A percentile compares a stretch with the other conserved stretches of the same genome.
phyloP scores from a whole-genome alignment of 2,888 invertebrate species.

The Ligdia adustata region DNA sequence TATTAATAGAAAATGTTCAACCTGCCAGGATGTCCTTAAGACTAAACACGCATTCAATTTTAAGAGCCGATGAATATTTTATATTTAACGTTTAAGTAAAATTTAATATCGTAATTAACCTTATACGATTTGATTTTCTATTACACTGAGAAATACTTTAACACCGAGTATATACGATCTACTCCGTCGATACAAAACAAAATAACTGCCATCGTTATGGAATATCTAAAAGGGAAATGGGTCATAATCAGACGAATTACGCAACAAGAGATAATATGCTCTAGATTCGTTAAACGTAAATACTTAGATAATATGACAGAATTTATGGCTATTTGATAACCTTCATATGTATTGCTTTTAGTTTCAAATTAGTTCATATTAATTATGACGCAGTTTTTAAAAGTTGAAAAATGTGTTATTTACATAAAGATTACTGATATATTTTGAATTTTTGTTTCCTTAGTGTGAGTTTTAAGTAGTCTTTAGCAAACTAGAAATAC shows the following conservation, averaged over 20 bases:
- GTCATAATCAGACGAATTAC: conserved; percentile 44
- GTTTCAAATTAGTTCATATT: too few relatives aligned
- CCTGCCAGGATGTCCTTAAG: conserved; percentile 1
- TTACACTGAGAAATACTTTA: too few relatives aligned
- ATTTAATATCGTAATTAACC: too few relatives aligned
- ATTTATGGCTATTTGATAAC: conserved; percentile 30
- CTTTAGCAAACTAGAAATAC: too few relatives aligned
- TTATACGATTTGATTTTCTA: too few relatives aligned
- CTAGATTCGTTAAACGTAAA: conserved; percentile 45
- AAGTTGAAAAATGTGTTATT: too few relatives aligned
- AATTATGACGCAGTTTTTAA: too few relatives aligned
- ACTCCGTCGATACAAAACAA: conserved; percentile 15
- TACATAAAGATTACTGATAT: too few relatives aligned
- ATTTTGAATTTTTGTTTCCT: too few relatives aligned
- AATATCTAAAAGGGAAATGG: conserved; percentile 38
- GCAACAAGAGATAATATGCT: conserved; percentile 48
- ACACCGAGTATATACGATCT: too few relatives aligned
- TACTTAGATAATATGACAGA: conserved; percentile 30
- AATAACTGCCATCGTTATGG: conserved; percentile 18
- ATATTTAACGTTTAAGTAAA: too few relatives aligned
- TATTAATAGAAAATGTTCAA: conserved; percentile 10
- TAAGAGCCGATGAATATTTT: neutral
- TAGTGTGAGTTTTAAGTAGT: too few relatives aligned
- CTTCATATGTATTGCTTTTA: conserved; percentile 22
- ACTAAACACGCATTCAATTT: conserved; percentile 8